phyloP scores from a whole-genome alignment of 2,797 vertebrate species.

The Chelidonichthys spinosus region DNA sequence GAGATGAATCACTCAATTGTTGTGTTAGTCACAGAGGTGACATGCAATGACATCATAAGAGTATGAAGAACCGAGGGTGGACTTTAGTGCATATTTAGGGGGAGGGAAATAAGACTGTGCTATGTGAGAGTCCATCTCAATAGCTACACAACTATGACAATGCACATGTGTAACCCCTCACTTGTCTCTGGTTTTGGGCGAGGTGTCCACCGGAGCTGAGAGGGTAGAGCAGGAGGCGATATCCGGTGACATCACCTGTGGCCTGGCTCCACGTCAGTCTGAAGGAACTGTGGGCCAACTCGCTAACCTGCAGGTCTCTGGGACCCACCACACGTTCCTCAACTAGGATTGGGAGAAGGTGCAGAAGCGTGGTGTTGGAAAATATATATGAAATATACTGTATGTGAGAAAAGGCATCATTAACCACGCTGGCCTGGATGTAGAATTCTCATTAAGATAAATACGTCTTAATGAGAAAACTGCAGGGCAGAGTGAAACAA shows the following conservation, averaged over 20 bases:
- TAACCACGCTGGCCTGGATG: conserved; percentile 7
- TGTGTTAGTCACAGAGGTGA: background rate
- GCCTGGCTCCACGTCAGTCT: conserved; percentile 88
- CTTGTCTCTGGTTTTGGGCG: conserved; percentile 80
- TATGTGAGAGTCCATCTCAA: background rate
- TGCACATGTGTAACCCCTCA: conserved; percentile 52
- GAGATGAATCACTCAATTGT: conserved; percentile 23
- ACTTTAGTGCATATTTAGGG: background rate
- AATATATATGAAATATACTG: background rate
- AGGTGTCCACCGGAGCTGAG: conserved; percentile 72
- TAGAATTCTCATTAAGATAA: conserved; percentile 8
- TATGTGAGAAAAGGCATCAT: background rate
- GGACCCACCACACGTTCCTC: conserved; percentile 83
- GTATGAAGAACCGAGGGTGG: background rate
- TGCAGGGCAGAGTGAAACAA: conserved; percentile 20
- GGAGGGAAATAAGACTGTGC: conserved; percentile 6
- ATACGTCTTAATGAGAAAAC: conserved; percentile 25
- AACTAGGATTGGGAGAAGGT: conserved; percentile 59
- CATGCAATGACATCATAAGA: background rate
- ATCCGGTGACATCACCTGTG: conserved; percentile 86
- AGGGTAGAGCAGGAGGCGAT: conserved; percentile 82
- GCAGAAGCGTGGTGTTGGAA: background rate
- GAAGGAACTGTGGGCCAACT: conserved; percentile 85
- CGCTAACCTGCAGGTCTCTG: conserved; percentile 85
- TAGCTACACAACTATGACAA: background rate